Percentiles rank a stretch among this genome's conserved stretches.
Evolutionary conservation across 23 tunicate species (phyloP).

Genomic region (Ascidia mentula): DNA sequence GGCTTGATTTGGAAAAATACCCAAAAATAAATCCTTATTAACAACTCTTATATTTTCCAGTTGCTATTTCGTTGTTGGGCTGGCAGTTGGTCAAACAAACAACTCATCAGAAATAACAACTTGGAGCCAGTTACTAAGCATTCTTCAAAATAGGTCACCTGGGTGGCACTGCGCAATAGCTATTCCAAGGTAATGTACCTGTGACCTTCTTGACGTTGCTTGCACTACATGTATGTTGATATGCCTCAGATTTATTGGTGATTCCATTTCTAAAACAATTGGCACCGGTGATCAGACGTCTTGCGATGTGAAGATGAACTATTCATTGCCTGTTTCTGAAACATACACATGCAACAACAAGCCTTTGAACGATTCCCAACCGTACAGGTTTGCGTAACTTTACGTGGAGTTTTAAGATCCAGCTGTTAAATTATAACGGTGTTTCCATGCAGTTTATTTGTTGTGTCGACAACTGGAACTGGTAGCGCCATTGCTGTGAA

Average conservation of each 20-base stretch:
- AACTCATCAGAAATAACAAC: too few species aligned
- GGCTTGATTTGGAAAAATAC: too few species aligned
- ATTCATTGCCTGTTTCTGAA: background rate
- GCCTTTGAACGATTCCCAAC: background rate
- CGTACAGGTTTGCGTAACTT: background rate
- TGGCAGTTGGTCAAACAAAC: too few species aligned
- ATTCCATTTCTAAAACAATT: background rate
- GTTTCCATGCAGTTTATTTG: background rate
- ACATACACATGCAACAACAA: background rate
- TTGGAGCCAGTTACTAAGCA: too few species aligned
- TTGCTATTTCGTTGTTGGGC: too few species aligned
- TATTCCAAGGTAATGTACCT: too few species aligned
- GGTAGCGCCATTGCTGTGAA: background rate
- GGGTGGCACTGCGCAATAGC: too few species aligned
- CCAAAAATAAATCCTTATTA: too few species aligned
- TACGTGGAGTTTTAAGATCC: background rate
- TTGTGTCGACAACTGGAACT: background rate
- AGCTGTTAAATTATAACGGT: background rate
- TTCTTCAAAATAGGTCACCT: too few species aligned
- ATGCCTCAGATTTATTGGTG: background rate
- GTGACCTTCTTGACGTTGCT: too few species aligned
- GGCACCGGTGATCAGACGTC: background rate
- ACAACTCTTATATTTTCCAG: too few species aligned
- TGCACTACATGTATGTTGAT: too few species aligned
- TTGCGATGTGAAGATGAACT: background rate